phyloP scores from a whole-genome alignment of 2,797 vertebrate species.

The Amblyraja radiata region DNA sequence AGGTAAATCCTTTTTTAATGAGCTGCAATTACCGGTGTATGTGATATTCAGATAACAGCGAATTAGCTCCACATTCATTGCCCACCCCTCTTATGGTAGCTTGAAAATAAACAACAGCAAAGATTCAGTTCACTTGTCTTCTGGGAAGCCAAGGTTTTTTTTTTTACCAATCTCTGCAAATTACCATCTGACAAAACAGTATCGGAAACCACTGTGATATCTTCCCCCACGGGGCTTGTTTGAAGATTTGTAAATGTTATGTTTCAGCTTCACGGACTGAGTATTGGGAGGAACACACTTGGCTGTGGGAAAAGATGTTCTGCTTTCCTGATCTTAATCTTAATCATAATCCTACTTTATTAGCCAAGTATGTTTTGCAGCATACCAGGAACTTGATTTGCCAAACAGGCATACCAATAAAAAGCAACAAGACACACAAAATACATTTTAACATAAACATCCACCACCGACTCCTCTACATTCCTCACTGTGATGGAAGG shows the following conservation, averaged over 20 bases:
- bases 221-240: not conserved
- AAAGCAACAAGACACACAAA: too few relatives aligned
- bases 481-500: too few relatives aligned
- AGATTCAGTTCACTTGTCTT: conserved; percentile 13
- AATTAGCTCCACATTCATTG: not conserved
- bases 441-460: too few relatives aligned
- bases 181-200: not conserved
- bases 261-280: not conserved
- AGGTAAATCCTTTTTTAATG: not conserved
- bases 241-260: conserved; percentile 4
- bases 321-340: not conserved
- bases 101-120: not conserved
- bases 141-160: not conserved
- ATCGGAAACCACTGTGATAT: not conserved
- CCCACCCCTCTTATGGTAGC: not conserved
- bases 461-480: too few relatives aligned
- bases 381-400: too few relatives aligned
- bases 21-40: not conserved
- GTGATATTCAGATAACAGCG: not conserved
- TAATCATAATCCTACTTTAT: too few relatives aligned
- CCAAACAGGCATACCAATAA: too few relatives aligned
- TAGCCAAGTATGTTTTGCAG: too few relatives aligned
- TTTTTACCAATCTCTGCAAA: conserved; percentile 15
- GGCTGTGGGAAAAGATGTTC: not conserved
- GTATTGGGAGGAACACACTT: not conserved